Conservation (phyloP, 1,140 invertebrate species). For the Grapholita molesta region DNA sequence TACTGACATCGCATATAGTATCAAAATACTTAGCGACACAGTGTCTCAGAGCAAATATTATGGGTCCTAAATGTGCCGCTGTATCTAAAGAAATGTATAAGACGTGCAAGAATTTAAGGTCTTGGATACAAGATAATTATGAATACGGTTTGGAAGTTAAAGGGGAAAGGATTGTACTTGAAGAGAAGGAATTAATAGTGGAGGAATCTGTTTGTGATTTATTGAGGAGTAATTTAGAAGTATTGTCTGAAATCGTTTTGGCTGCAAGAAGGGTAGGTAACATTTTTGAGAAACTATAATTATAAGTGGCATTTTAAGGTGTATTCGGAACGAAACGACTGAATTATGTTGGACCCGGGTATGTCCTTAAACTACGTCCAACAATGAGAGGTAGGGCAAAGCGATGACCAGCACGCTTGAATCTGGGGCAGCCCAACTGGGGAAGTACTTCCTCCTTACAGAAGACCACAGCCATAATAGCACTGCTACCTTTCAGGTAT, state of each 20-base stretch:
- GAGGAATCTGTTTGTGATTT: conserved; percentile 55
- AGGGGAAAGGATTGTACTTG: conserved; percentile 21
- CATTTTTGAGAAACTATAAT: neutral
- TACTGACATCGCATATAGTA: conserved; percentile 45
- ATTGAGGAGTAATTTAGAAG: conserved; percentile 48
- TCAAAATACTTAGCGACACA: conserved; percentile 51
- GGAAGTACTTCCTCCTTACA: too few species aligned
- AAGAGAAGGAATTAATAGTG: conserved; percentile 37
- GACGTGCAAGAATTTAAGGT: conserved; percentile 46
- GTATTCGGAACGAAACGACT: neutral
- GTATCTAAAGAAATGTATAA: conserved; percentile 54
- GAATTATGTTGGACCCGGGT: too few species aligned
- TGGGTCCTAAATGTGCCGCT: conserved; percentile 56
- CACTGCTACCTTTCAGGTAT: too few species aligned
- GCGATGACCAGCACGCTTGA: too few species aligned
- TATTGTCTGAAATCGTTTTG: conserved; percentile 56
- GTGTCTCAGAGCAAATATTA: conserved; percentile 58
- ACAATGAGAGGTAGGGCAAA: too few species aligned
- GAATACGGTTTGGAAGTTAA: conserved; percentile 29
- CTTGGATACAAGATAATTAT: conserved; percentile 58
- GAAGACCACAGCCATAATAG: too few species aligned
- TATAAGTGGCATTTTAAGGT: too few species aligned
- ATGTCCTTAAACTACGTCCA: too few species aligned
- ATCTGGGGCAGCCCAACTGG: too few species aligned
- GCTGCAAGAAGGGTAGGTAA: conserved; percentile 58